Base-by-base conservation (phyloP, 2,888 invertebrate species). In the Lordiphosa fenestrarum region DNA sequence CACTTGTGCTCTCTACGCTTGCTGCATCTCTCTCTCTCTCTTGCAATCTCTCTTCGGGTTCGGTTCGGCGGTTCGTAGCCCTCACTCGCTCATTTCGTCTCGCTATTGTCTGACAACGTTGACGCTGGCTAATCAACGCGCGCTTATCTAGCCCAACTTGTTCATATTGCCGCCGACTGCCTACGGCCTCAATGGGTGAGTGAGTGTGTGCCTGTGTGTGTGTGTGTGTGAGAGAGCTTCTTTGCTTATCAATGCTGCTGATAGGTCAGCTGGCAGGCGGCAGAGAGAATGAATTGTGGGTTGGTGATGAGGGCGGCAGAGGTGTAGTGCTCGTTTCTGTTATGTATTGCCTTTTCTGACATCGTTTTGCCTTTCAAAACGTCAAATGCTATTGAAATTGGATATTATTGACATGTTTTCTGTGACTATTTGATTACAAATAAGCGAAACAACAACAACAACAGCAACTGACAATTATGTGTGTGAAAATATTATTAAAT, bases 111-210 rank as follows among this genome's bases (percentile, higher is more conserved):
- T 69, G 66, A 67, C 52, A 59, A 33, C 40, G 63, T 36, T 41
- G 40, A 15, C 58, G 41, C 7, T 51, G 47, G 59, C 85, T 80
- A 80, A 80, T 80, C 78, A 80, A 75, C 71, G 83, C 70, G 66
- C 68, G 81, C 78, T 80, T 80, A 80, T 80, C 78, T 83, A 76
- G 75, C 51, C 30, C 66, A 74, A 66, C 69, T 70, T 66, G 53
- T 58, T 65, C 59, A 41, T 12, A 19, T 21, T 42, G 33, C 40
- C 15, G 39, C 39, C 33, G 30, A 9, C 38, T 51, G 40, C 40
- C 36, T 47, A 19, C 37, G 30, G 30, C 30, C 30, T 30, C 30
- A 30, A 30, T 30, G 30, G 30, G 10, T 30, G 10, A 30, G 12
- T 50, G 9, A 46, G 15, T 50, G 13, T 15, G 19, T 37, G 12